phyloP scores from a whole-genome alignment of 2,888 invertebrate species.

The Polyommatus iphigenia region DNA sequence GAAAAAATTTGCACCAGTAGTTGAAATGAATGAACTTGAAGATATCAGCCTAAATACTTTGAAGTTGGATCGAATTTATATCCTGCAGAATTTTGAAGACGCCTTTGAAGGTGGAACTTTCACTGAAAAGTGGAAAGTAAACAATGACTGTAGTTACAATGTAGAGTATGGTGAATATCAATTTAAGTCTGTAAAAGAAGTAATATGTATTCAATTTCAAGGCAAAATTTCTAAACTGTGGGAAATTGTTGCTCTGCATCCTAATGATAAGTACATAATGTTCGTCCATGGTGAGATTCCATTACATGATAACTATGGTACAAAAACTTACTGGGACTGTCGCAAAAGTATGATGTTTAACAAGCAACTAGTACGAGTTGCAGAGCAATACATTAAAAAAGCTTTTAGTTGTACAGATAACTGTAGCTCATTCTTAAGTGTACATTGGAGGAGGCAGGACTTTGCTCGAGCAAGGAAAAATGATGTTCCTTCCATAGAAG shows the following conservation, averaged over 20 bases:
- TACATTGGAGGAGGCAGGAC: conserved; percentile 94
- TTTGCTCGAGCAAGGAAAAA: conserved; percentile 87
- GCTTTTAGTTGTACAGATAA: conserved; percentile 54
- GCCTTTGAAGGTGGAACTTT: conserved; percentile 91
- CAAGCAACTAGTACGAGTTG: conserved; percentile 82
- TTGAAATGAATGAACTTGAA: conserved; percentile 90
- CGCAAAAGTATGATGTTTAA: conserved; percentile 96
- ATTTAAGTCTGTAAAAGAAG: conserved; percentile 82
- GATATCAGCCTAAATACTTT: conserved; percentile 49
- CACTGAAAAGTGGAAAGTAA: conserved; percentile 88
- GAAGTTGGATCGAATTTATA: conserved; percentile 87
- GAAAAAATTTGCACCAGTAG: conserved; percentile 88
- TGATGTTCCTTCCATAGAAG: conserved; percentile 88
- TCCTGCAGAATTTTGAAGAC: conserved; percentile 91
- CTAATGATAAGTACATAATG: conserved; percentile 78
- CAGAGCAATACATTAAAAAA: conserved; percentile 80
- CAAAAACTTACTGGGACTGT: conserved; percentile 90
- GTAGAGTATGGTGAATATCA: conserved; percentile 85
- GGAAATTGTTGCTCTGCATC: conserved; percentile 76
- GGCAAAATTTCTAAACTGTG: conserved; percentile 85
- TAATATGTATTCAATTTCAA: conserved; percentile 91
- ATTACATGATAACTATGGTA: conserved; percentile 93
- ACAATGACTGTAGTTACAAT: conserved; percentile 78
- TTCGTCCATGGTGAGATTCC: conserved; percentile 92
- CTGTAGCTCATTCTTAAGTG: conserved; percentile 87